Evolutionary conservation across 2,113 vertebrate genomes (phyloP).

Genomic region (Desmodus rotundus): DNA sequence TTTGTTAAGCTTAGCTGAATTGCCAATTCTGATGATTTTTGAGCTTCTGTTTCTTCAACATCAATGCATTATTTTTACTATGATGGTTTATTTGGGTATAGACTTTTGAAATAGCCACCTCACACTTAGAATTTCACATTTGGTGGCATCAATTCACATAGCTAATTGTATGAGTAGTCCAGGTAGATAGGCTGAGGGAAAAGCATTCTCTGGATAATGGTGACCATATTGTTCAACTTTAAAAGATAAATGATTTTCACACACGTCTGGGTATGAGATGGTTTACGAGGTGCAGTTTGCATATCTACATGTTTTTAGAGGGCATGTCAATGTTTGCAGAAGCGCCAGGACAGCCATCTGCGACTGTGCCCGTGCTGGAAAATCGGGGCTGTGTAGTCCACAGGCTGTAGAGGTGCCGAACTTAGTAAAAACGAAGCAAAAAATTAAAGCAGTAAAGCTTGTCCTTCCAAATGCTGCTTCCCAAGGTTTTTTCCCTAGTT

Average conservation of each 20-base stretch:
- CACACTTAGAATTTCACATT: background rate
- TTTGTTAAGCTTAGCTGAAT: background rate
- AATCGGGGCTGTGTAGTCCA: background rate
- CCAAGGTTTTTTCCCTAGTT: background rate
- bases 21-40: background rate
- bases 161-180: background rate
- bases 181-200: background rate
- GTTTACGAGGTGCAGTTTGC: background rate
- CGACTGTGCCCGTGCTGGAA: background rate
- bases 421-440: background rate
- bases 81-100: background rate
- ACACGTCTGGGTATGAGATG: background rate
- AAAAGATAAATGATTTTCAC: background rate
- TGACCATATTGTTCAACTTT: background rate
- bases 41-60: conserved; percentile 18
- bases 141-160: background rate
- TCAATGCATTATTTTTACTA: background rate
- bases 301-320: background rate
- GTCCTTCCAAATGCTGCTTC: background rate
- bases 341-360: background rate
- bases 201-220: background rate
- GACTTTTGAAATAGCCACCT: background rate
- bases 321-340: background rate
- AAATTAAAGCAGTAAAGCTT: background rate
- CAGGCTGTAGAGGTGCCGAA: background rate